Percentiles rank a stretch among this genome's conserved stretches.
Conservation (phyloP, 2,888 invertebrate species). For the Gortyna flavago region DNA sequence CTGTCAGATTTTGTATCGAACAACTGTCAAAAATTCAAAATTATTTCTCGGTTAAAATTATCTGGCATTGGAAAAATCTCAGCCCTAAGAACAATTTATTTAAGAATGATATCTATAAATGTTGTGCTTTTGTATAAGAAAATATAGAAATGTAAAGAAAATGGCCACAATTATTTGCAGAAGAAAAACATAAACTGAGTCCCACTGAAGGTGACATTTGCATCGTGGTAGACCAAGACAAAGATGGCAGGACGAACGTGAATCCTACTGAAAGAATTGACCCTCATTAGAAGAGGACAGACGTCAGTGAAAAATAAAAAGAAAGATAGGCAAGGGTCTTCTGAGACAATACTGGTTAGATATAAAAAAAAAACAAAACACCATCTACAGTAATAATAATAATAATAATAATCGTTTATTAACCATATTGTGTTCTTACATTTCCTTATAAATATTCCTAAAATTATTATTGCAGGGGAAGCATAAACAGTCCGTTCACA, state of each 20-base stretch:
- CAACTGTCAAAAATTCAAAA: too few relatives aligned
- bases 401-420: too few relatives aligned
- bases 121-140: neutral
- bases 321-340: neutral
- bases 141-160: neutral
- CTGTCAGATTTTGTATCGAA: too few relatives aligned
- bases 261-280: neutral
- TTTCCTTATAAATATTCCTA: too few relatives aligned
- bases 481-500: too few relatives aligned
- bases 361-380: slow-evolving; percentile 5
- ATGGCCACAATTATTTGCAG: neutral
- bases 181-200: neutral
- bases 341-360: neutral
- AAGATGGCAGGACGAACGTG: neutral
- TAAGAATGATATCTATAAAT: too few relatives aligned
- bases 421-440: too few relatives aligned
- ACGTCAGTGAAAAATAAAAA: neutral
- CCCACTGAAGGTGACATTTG: neutral
- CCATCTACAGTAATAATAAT: too few relatives aligned
- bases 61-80: too few relatives aligned
- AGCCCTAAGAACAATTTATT: too few relatives aligned
- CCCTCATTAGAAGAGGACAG: neutral
- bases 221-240: neutral
- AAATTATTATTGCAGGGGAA: too few relatives aligned
- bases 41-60: too few relatives aligned